Evolutionary conservation across 2,888 invertebrate species (phyloP).

Genomic region (Carterocephalus palaemon): DNA sequence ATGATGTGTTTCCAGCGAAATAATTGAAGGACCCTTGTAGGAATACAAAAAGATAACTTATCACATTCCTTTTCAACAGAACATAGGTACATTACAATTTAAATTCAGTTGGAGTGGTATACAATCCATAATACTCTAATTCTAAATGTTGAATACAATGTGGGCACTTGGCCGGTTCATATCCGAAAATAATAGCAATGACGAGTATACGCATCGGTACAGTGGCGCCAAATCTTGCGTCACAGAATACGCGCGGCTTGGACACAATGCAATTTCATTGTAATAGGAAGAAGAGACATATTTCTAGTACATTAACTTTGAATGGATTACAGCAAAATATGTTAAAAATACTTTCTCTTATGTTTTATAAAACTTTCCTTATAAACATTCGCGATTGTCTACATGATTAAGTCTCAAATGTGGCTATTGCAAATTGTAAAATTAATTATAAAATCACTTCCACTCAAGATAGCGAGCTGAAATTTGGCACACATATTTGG

Average conservation of each 20-base stretch:
- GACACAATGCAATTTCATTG: conserved; percentile 30
- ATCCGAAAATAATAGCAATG: conserved; percentile 32
- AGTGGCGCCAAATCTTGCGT: conserved; percentile 51
- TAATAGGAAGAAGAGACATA: conserved; percentile 20
- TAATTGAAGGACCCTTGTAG: conserved; percentile 28
- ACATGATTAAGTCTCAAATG: too few species aligned
- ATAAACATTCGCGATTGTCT: too few species aligned
- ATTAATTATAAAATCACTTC: too few species aligned
- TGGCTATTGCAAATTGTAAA: too few species aligned
- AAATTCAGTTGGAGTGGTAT: too few species aligned
- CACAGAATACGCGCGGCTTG: conserved; percentile 34
- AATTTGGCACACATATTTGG: too few species aligned
- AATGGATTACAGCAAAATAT: neutral
- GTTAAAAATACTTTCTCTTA: conserved; percentile 4
- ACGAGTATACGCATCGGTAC: conserved; percentile 36
- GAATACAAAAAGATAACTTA: conserved; percentile 6
- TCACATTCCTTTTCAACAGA: neutral
- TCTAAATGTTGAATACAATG: conserved; percentile 19
- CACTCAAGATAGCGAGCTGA: too few species aligned
- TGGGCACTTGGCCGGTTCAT: conserved; percentile 31
- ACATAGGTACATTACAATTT: too few species aligned
- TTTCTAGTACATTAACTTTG: conserved; percentile 19
- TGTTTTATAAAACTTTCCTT: too few species aligned
- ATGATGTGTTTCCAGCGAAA: conserved; percentile 12
- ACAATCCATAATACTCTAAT: too few species aligned